Conservation (phyloP, 2,113 vertebrate genomes). For the Misgurnus mizolepis region DNA sequence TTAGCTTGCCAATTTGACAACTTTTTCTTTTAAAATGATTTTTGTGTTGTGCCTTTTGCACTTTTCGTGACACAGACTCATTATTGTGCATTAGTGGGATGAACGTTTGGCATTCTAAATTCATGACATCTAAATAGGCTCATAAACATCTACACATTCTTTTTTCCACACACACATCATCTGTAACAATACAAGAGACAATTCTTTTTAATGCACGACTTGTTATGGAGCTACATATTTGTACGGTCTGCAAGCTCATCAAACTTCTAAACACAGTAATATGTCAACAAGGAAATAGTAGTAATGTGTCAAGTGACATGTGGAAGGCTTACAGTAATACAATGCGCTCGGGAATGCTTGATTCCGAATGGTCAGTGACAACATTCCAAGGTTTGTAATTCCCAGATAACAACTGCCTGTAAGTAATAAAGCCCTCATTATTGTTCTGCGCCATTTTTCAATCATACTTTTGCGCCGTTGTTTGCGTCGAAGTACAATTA, state of each 20-base stretch:
- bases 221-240: not conserved
- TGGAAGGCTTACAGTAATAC: no score
- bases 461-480: no score
- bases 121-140: constrained; percentile 10
- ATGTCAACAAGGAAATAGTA: no score
- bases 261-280: no score
- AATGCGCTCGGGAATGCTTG: no score
- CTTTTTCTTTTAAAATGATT: constrained; percentile 3
- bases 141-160: constrained; percentile 5
- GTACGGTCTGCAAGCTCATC: constrained; percentile 15
- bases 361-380: no score
- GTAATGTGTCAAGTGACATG: no score
- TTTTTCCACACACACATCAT: not conserved
- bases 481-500: no score
- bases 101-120: not conserved
- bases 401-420: no score
- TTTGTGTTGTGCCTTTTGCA: constrained; percentile 23
- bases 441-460: no score
- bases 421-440: no score
- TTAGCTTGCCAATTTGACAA: constrained; percentile 7
- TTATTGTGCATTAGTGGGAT: constrained; percentile 22
- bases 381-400: no score
- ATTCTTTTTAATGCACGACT: constrained; percentile 1
- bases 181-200: not conserved
- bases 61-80: constrained; percentile 38